phyloP scores from a whole-genome alignment of 1,140 invertebrate species.

The Drosophila mayri region DNA sequence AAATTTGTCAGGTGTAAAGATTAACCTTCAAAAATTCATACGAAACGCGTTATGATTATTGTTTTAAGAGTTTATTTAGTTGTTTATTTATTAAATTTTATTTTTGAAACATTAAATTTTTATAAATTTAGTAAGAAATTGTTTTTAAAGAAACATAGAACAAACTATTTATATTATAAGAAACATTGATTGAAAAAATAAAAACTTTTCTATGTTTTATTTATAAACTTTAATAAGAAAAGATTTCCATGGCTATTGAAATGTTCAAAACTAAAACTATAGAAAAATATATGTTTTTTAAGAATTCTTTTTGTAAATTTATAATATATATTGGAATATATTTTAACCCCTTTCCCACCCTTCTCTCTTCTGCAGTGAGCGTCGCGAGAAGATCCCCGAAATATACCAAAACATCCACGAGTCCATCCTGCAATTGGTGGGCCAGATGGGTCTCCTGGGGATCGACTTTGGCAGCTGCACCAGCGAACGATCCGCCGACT shows the following conservation, averaged over 20 bases:
- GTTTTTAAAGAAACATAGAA: neutral
- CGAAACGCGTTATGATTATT: neutral
- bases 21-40: neutral
- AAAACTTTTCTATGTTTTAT: neutral
- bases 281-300: too few species aligned
- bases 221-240: too few species aligned
- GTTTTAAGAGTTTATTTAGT: neutral
- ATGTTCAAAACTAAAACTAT: too few species aligned
- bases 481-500: slow-evolving; percentile 86
- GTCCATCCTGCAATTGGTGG: slow-evolving; percentile 88
- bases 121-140: neutral
- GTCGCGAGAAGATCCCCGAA: slow-evolving; percentile 87
- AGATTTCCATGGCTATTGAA: too few species aligned
- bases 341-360: too few species aligned
- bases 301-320: too few species aligned
- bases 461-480: slow-evolving; percentile 85
- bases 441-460: slow-evolving; percentile 86
- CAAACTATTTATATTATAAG: neutral
- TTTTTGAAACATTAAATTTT: neutral
- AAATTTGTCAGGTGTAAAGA: too few species aligned
- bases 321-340: too few species aligned
- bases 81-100: neutral
- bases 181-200: neutral
- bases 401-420: slow-evolving; percentile 90
- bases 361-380: slow-evolving; percentile 85